A percentile compares a stretch with the other conserved stretches of the same genome.
Conservation (phyloP, 2,888 invertebrate species). For the Chrysolina haemoptera region DNA sequence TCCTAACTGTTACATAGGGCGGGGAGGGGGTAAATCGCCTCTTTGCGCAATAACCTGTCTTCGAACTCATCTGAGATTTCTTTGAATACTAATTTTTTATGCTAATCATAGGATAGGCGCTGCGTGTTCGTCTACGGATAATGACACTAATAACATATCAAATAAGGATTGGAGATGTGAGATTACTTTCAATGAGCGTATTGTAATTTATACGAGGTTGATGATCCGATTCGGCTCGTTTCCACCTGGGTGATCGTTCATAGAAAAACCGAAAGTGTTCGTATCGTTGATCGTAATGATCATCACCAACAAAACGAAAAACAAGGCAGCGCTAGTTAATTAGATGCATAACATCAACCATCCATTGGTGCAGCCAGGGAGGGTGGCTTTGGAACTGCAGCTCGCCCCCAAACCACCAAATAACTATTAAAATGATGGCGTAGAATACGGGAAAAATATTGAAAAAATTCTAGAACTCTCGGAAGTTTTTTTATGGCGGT, state of each 20-base stretch:
- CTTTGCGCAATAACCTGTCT: conserved; percentile 19
- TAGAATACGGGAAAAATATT: too few relatives aligned
- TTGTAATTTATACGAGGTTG: conserved; percentile 1
- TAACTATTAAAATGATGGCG: too few relatives aligned
- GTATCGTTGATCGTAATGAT: neutral
- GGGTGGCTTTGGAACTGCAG: too few relatives aligned
- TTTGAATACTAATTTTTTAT: conserved; percentile 23
- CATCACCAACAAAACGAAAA: too few relatives aligned
- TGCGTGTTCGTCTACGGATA: conserved; percentile 1
- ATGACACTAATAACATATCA: conserved; percentile 6
- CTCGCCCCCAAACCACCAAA: too few relatives aligned
- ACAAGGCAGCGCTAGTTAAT: too few relatives aligned
- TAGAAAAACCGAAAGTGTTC: conserved; percentile 10
- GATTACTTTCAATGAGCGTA: conserved; percentile 12
- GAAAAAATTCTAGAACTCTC: too few relatives aligned
- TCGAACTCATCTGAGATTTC: neutral
- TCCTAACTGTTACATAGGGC: conserved; percentile 50
- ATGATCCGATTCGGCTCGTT: conserved; percentile 14
- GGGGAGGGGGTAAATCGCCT: conserved; percentile 25
- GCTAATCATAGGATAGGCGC: neutral
- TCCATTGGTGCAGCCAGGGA: too few relatives aligned
- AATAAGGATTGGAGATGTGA: conserved; percentile 14
- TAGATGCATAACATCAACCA: too few relatives aligned
- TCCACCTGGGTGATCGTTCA: neutral
- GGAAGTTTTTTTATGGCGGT: too few relatives aligned